These are phyloP conservation scores for Metellina segmentata DNA, from an alignment of 2,888 invertebrate species.

Conservation along the genomic window DNA sequence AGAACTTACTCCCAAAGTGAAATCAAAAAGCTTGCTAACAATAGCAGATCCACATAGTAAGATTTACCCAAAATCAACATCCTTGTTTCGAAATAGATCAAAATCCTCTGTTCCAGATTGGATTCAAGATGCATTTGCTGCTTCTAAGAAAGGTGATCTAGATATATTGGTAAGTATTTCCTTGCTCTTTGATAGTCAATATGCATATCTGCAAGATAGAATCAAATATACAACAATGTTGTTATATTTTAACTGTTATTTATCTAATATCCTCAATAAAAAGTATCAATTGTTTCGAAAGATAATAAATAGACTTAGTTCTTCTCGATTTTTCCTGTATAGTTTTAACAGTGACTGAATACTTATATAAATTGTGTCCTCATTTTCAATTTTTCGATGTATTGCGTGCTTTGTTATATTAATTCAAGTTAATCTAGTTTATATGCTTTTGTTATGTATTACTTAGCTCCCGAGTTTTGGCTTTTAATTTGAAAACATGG, in stretches of 20 bases:
- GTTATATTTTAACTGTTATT: no score
- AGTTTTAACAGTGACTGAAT: no score
- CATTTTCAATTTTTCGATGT: no score
- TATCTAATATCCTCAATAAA: no score
- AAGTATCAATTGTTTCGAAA: no score
- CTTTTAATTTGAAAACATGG: no score
- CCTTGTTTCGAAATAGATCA: constrained; percentile 49
- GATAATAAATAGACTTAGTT: no score
- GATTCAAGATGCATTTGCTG: constrained; percentile 81
- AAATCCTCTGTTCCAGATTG: constrained; percentile 80
- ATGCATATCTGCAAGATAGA: no score
- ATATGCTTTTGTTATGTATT: background rate
- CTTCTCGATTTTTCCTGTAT: no score
- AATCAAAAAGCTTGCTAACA: constrained; percentile 65
- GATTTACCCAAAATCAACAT: constrained; percentile 23
- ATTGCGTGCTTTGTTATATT: background rate
- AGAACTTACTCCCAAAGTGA: constrained; percentile 46
- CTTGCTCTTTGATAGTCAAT: background rate
- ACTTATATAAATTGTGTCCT: no score
- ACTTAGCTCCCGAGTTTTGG: no score
- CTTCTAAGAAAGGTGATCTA: constrained; percentile 80
- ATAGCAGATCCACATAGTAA: constrained; percentile 36
- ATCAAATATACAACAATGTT: no score
- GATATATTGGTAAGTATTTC: constrained; percentile 80
- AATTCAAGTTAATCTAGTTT: background rate